phyloP scores from a whole-genome alignment of 2,113 vertebrate genomes.

The Clinocottus analis region DNA sequence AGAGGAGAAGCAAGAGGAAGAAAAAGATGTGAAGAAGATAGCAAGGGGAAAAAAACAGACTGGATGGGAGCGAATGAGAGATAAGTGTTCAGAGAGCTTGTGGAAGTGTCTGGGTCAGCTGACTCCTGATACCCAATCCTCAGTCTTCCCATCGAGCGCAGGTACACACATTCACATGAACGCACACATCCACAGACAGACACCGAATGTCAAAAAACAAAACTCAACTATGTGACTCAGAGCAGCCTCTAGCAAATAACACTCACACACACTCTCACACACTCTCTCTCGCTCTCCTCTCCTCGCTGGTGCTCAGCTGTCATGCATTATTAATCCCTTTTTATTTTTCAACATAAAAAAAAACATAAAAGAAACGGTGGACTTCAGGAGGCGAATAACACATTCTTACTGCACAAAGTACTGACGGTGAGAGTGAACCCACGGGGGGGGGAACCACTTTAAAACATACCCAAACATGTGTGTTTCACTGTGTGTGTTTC shows the following conservation, averaged over 20 bases:
- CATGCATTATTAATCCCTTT: constrained; percentile 78
- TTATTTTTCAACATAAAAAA: constrained; percentile 56
- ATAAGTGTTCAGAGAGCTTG: constrained; percentile 38
- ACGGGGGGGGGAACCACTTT: constrained; percentile 32
- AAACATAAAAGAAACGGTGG: constrained; percentile 32
- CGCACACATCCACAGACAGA: constrained; percentile 29
- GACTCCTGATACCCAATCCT: constrained; percentile 84
- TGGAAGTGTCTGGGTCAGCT: constrained; percentile 83
- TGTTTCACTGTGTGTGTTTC: too few species aligned
- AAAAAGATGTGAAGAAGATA: constrained; percentile 33
- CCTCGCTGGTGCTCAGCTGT: constrained; percentile 65
- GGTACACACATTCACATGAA: constrained; percentile 2
- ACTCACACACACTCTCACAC: constrained; percentile 14
- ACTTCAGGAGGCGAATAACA: constrained; percentile 45
- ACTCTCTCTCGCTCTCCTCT: constrained; percentile 29
- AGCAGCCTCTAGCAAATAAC: constrained; percentile 73
- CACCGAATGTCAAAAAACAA: constrained; percentile 54
- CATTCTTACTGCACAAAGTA: constrained; percentile 41
- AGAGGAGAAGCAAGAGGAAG: constrained; percentile 13
- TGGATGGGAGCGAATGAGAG: constrained; percentile 20
- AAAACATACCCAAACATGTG: constrained; percentile 18
- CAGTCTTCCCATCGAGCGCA: constrained; percentile 48
- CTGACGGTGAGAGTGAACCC: constrained; percentile 32
- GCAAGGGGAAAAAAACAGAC: constrained; percentile 8
- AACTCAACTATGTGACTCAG: constrained; percentile 59